Evolutionary conservation across 2,797 vertebrate species (phyloP).

Genomic region (Anableps anableps): DNA sequence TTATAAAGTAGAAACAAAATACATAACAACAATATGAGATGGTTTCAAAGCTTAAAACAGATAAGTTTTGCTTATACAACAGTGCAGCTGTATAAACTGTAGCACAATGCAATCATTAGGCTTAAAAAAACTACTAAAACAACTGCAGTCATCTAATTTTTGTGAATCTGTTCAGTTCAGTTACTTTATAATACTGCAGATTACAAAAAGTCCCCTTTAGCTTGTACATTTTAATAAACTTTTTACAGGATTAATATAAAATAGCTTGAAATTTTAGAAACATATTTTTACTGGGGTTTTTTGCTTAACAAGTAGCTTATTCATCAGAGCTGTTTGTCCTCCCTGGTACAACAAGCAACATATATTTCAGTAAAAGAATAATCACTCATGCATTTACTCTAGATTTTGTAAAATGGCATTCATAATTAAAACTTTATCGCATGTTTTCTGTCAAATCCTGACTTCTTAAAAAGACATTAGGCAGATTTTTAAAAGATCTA

Average conservation of each 20-base stretch:
- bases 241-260: too few relatives aligned
- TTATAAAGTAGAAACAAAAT: not conserved
- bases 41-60: not conserved
- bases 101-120: not conserved
- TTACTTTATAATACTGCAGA: not conserved
- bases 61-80: not conserved
- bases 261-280: too few relatives aligned
- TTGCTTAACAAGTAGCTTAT: not conserved
- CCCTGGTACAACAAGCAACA: not conserved
- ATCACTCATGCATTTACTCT: not conserved
- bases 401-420: not conserved
- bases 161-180: not conserved
- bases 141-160: too few relatives aligned
- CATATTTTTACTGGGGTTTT: too few relatives aligned
- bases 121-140: not conserved
- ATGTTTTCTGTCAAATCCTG: not conserved
- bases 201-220: not conserved
- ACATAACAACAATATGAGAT: not conserved
- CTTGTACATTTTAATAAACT: not conserved
- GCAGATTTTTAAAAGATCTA: conserved; percentile 63
- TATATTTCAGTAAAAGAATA: not conserved
- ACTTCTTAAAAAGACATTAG: conserved; percentile 46
- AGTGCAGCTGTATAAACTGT: not conserved
- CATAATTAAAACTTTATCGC: not conserved
- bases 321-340: not conserved